A percentile compares a stretch with the other conserved stretches of the same genome.
phyloP scores from a whole-genome alignment of 2,888 invertebrate genomes.

The Plutella xylostella region DNA sequence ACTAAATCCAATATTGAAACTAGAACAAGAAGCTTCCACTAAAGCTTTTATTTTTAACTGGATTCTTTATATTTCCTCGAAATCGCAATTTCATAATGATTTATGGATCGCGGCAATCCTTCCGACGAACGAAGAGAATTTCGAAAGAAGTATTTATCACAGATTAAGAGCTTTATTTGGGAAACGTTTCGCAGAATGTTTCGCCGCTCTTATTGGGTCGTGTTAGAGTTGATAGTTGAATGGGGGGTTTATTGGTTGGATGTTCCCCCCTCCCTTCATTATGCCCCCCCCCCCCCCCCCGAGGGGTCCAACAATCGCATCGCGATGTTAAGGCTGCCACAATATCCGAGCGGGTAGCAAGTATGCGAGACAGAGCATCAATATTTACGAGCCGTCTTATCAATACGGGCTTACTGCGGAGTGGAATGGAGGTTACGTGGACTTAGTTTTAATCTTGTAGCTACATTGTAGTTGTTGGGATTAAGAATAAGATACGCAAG shows the following conservation, averaged over 20 bases:
- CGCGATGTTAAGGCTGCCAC: slow-evolving; percentile 26
- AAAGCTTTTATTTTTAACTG: not conserved
- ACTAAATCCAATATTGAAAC: not conserved
- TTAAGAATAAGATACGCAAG: too few species aligned
- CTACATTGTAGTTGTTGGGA: too few species aligned
- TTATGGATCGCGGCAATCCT: not conserved
- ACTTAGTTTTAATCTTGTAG: too few species aligned
- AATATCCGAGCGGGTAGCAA: too few species aligned
- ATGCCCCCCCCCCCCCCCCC: not conserved
- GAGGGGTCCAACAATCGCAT: not conserved
- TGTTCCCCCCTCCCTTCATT: not conserved
- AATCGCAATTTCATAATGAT: slow-evolving; percentile 1
- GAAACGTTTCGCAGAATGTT: slow-evolving; percentile 20
- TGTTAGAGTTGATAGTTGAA: too few species aligned
- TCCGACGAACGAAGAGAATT: not conserved
- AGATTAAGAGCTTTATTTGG: slow-evolving; percentile 23
- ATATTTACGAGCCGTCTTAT: too few species aligned
- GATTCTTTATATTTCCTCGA: not conserved
- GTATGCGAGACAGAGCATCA: too few species aligned
- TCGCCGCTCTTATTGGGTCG: not conserved
- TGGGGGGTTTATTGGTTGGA: not conserved
- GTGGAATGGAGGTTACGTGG: too few species aligned
- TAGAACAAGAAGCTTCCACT: not conserved
- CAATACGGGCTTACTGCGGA: too few species aligned
- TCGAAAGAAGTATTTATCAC: slow-evolving; percentile 13